These are phyloP conservation scores for Gymnocephalus cernua DNA, from an alignment of 2,113 vertebrate genomes.

Conservation along the genomic window DNA sequence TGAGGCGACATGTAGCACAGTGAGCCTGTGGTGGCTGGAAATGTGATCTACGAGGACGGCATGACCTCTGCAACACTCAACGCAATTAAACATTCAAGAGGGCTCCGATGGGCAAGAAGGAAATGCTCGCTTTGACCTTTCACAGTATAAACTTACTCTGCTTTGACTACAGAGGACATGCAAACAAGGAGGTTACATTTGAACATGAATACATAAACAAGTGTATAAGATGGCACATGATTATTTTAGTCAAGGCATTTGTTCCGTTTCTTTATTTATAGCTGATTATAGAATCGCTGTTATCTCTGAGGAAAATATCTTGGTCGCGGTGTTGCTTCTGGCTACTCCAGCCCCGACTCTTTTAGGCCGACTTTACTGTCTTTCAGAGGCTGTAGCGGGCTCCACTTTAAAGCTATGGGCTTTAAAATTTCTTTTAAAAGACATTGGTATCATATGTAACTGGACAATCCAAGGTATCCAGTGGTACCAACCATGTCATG, in stretches of 20 bases:
- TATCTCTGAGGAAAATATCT: constrained; percentile 19
- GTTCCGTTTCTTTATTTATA: constrained; percentile 37
- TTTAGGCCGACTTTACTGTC: no score
- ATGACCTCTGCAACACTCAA: constrained; percentile 70
- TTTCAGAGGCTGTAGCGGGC: no score
- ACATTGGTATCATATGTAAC: no score
- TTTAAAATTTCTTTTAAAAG: no score
- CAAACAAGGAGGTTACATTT: constrained; percentile 56
- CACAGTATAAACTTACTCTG: constrained; percentile 71
- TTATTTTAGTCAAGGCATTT: constrained; percentile 54
- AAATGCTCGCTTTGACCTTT: constrained; percentile 66
- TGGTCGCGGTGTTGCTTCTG: not conserved
- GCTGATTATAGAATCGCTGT: constrained; percentile 12
- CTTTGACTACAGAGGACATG: constrained; percentile 60
- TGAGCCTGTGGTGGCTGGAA: constrained; percentile 55
- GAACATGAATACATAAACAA: constrained; percentile 46
- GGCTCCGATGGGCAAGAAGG: constrained; percentile 58
- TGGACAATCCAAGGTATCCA: no score
- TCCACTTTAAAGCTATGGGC: no score
- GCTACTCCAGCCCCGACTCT: no score
- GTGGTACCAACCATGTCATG: no score
- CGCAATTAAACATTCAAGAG: constrained; percentile 65
- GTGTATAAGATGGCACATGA: constrained; percentile 33
- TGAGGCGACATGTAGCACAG: constrained; percentile 39
- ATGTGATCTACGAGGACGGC: constrained; percentile 74